Evolutionary conservation across 2,113 vertebrate species (phyloP), one percentile per base, ranked within the genome.

Genomic region (Nansenia antarctica): DNA sequence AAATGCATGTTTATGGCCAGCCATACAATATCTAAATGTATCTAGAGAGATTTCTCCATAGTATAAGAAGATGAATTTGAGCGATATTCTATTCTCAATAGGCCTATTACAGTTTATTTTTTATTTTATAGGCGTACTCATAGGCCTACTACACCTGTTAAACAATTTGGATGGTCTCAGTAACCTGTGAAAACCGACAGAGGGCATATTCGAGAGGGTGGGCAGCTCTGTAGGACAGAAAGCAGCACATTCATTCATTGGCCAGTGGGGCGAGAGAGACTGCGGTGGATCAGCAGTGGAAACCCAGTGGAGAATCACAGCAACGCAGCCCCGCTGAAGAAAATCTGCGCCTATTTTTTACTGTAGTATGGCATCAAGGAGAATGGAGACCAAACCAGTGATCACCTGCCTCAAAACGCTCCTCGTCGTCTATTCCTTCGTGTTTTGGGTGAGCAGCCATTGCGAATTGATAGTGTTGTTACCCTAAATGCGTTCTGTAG

Each of bases 371-470:
- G 92, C 95, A 94, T 94, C 91, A 68, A 92, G 94, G 86, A 94
- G 95, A 91, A 95, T 97, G 93, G 94, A 95, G 88, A 96, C 94
- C 82, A 95, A 95, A 91, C 95, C 95, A 73, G 91, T 94, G 86
- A 96, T 97, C 90, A 93, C 94, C 86, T 95, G 94, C 87, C 91
- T 96, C 80, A 96, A 96, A 90, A 93, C 89, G 72, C 93, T 97
- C 67, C 95, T 97, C 81, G 94, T 97, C 83, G 89, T 95, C 88
- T 96, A 96, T 90, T 95, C 93, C 82, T 94, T 96, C 89, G 83
- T 97, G 84, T 96, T 97, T 86, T 97, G 95, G 95, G 95, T 96
- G 86, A 95, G 93, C 15, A 22, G n/a, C n/a, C 57, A 58, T 57
- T 2, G 5, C 15, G 27, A 31, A 1, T 15, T 15, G 15, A 58